Conservation (phyloP, 2,888 invertebrate species). For the Trachelus troglodyta region DNA sequence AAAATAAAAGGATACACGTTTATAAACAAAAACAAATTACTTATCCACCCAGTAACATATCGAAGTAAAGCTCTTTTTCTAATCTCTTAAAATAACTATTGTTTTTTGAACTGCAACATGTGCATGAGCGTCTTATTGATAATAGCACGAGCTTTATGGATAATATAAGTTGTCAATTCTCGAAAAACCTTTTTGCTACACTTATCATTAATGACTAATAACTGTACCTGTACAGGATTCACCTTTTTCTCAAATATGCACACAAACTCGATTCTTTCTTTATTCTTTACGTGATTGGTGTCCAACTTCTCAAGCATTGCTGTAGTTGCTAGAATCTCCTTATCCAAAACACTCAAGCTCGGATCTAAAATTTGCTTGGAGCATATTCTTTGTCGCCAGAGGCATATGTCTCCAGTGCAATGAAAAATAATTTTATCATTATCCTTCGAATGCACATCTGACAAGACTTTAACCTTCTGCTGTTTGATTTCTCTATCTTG, state of each 20-base stretch:
- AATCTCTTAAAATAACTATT: background rate
- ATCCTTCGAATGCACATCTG: constrained; percentile 59
- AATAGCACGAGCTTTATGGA: constrained; percentile 46
- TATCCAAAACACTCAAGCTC: constrained; percentile 50
- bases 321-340: constrained; percentile 59
- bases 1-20: background rate
- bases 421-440: constrained; percentile 46
- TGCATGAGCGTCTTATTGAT: constrained; percentile 43
- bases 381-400: constrained; percentile 59
- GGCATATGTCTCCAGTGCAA: constrained; percentile 54
- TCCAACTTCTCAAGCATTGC: constrained; percentile 51
- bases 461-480: constrained; percentile 54
- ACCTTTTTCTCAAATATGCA: constrained; percentile 47
- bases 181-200: constrained; percentile 51
- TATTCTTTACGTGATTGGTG: background rate
- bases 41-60: background rate
- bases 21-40: background rate
- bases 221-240: constrained; percentile 45
- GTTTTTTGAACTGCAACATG: constrained; percentile 45
- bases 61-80: background rate
- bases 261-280: constrained; percentile 36
- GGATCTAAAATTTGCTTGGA: constrained; percentile 41
- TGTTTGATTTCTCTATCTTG: constrained; percentile 49
- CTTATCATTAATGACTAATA: constrained; percentile 47
- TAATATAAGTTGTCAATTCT: constrained; percentile 49